Conservation (phyloP, 2,797 vertebrate genomes). For the Pipistrellus pygmaeus region DNA sequence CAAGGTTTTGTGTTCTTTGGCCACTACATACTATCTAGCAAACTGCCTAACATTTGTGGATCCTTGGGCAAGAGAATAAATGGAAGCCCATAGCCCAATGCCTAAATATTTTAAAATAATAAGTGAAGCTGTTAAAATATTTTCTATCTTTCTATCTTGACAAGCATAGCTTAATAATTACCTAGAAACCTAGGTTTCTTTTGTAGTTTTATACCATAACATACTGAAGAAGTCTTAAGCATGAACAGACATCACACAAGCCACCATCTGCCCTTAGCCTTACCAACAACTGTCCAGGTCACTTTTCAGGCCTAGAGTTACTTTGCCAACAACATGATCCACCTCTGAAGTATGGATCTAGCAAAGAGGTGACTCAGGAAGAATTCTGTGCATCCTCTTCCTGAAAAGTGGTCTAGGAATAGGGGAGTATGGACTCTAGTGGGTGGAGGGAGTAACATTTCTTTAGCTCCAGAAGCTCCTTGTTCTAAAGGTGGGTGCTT, state of each 20-base stretch:
- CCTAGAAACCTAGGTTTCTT: not conserved
- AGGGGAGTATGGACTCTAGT: not conserved
- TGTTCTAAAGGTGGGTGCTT: not conserved
- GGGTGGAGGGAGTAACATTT: not conserved
- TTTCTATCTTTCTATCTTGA: not conserved
- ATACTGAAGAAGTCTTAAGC: not conserved
- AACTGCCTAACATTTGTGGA: not conserved
- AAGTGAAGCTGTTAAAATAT: slow-evolving; percentile 27
- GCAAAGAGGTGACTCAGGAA: not conserved
- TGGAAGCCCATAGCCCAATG: not conserved
- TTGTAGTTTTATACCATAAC: not conserved
- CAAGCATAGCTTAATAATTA: not conserved
- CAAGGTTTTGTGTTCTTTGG: not conserved
- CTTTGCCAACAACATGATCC: not conserved
- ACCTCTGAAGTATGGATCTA: not conserved
- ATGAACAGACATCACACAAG: not conserved
- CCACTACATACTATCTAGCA: not conserved
- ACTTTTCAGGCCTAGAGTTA: not conserved
- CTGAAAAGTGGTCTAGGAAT: not conserved
- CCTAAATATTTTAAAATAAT: slow-evolving; percentile 47
- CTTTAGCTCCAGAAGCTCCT: not conserved
- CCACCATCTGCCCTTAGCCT: not conserved
- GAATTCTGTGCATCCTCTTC: not conserved
- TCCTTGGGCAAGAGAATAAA: not conserved
- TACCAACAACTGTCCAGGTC: not conserved